Percentiles rank a stretch among this genome's conserved stretches.
phyloP scores from a whole-genome alignment of 37 sponge, comb jelly and placozoan genomes.

The Lycopodina hypogea region DNA sequence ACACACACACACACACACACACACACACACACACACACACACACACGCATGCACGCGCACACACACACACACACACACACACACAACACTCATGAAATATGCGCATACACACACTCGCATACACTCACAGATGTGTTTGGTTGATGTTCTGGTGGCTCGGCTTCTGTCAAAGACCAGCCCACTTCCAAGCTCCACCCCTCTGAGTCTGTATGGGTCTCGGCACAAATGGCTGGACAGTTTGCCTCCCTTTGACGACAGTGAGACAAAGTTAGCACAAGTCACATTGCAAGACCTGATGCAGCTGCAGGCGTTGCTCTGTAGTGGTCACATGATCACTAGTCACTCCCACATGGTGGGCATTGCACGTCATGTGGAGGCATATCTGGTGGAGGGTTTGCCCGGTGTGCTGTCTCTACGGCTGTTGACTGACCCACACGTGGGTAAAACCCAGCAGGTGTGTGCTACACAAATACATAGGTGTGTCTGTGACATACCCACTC shows the following conservation, averaged over 20 bases:
- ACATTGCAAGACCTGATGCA: constrained; percentile 36
- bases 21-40: background rate
- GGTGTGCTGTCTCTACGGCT: constrained; percentile 34
- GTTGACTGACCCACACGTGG: constrained; percentile 35
- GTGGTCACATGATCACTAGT: background rate
- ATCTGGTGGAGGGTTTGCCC: background rate
- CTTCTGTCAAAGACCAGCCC: background rate
- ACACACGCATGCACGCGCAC: background rate
- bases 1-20: background rate
- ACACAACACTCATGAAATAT: background rate
- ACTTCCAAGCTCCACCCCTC: constrained; percentile 20
- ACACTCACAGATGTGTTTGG: constrained; percentile 14
- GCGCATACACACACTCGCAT: background rate
- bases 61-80: background rate
- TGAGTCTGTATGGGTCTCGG: constrained; percentile 29
- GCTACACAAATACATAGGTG: background rate
- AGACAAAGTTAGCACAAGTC: background rate
- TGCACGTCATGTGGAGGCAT: background rate
- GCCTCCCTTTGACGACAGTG: constrained; percentile 33
- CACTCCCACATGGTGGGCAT: background rate
- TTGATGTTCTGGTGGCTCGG: constrained; percentile 22
- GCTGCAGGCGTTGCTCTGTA: constrained; percentile 43
- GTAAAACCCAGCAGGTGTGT: constrained; percentile 38
- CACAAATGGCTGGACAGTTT: constrained; percentile 49
- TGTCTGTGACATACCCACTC: too few relatives aligned